These are phyloP conservation scores for Poecilia gillii DNA, from an alignment of 2,797 vertebrate species.

Conservation along the genomic window DNA sequence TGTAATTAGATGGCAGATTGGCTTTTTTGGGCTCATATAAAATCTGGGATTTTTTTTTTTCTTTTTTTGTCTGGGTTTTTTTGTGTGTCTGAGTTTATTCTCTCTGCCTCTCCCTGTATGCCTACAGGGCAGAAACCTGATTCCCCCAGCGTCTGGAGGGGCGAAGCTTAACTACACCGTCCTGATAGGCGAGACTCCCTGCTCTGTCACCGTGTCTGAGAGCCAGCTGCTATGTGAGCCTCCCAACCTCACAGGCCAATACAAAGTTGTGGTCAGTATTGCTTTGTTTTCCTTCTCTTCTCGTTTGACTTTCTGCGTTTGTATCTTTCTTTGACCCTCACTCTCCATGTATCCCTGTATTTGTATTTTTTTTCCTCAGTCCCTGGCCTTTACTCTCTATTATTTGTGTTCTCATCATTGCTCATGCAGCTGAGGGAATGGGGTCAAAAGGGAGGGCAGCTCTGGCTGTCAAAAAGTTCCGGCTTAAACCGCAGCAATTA, in stretches of 20 bases:
- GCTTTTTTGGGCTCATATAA: conserved; percentile 29
- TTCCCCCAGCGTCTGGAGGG: conserved; percentile 91
- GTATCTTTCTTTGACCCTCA: conserved; percentile 3
- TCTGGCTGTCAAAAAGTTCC: conserved; percentile 64
- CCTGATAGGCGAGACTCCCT: conserved; percentile 93
- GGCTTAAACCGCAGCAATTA: conserved; percentile 59
- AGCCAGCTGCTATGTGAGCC: conserved; percentile 97
- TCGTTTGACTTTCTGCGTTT: conserved; percentile 5
- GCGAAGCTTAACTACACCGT: conserved; percentile 98
- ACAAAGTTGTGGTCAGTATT: conserved; percentile 89
- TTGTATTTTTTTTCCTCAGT: conserved; percentile 37
- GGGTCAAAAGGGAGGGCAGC: conserved; percentile 59
- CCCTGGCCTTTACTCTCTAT: conserved; percentile 52
- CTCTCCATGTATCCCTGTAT: conserved; percentile 6
- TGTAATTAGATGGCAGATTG: conserved; percentile 45
- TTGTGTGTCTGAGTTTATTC: conserved; percentile 26
- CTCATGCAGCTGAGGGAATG: conserved; percentile 55
- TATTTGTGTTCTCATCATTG: conserved; percentile 51
- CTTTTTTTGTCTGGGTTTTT: conserved; percentile 32
- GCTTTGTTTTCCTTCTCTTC: not conserved
- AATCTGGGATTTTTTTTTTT: conserved; percentile 11
- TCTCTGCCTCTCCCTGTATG: conserved; percentile 25
- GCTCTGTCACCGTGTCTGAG: conserved; percentile 94
- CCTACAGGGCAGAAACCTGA: conserved; percentile 94
- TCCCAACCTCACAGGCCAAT: conserved; percentile 93